Evolutionary conservation across 1,140 invertebrate species (phyloP).

Genomic region (Ostrea denselamellosa): DNA sequence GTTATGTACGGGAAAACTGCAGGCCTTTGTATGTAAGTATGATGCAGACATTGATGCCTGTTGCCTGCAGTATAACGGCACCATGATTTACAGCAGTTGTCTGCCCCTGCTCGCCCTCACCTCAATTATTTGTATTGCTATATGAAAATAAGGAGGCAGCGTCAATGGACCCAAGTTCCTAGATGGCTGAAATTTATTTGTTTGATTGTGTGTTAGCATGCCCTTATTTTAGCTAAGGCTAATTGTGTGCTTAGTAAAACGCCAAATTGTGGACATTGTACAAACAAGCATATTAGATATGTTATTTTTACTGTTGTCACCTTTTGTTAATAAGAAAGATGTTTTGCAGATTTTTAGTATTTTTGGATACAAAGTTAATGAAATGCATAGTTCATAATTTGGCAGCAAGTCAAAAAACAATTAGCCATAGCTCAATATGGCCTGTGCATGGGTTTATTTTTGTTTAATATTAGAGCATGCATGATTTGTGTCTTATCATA

Average conservation of each 20-base stretch:
- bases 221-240: conserved; percentile 8
- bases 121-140: conserved; percentile 4
- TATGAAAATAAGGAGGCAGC: not conserved
- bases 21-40: conserved; percentile 93
- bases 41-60: conserved; percentile 27
- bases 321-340: not conserved
- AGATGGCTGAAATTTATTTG: not conserved
- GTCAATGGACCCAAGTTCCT: not conserved
- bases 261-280: not conserved
- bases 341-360: not conserved
- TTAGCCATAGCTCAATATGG: conserved; percentile 27
- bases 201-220: conserved; percentile 5
- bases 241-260: not conserved
- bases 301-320: not conserved
- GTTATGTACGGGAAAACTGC: conserved; percentile 88
- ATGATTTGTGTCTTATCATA: conserved; percentile 42
- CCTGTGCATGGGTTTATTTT: conserved; percentile 41
- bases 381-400: not conserved
- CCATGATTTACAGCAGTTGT: conserved; percentile 24
- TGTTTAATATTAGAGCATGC: conserved; percentile 28
- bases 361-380: not conserved
- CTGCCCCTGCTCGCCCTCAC: conserved; percentile 48
- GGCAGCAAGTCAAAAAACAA: not conserved
- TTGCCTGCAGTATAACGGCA: conserved; percentile 42
- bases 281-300: not conserved